Conservation (phyloP, 92 coral and sea anemone species). For the Virgularia gustaviana region DNA sequence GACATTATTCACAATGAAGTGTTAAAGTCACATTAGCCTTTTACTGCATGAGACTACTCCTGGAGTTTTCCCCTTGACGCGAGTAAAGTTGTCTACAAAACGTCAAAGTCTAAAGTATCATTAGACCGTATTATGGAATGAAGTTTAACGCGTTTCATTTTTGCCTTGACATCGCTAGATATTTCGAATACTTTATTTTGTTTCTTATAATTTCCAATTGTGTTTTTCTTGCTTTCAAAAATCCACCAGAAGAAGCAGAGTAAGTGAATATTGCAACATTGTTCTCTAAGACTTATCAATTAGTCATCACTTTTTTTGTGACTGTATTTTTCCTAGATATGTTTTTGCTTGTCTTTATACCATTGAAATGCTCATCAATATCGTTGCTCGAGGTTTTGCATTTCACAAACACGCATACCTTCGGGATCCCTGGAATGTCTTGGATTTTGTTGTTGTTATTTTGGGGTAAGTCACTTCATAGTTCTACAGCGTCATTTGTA, state of each 20-base stretch:
- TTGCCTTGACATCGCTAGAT: conserved; percentile 59
- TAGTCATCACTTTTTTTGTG: not conserved
- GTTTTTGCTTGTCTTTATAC: conserved; percentile 94
- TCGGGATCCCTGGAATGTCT: conserved; percentile 88
- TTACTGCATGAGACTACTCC: no score
- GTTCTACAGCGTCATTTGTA: not conserved
- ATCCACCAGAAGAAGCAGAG: conserved; percentile 97
- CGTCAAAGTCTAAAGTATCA: no score
- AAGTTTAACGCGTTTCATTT: not conserved
- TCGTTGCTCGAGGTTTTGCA: conserved; percentile 85
- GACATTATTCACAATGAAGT: no score
- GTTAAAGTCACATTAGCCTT: no score
- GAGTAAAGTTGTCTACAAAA: no score
- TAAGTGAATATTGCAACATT: conserved; percentile 41
- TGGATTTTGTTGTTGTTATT: conserved; percentile 88
- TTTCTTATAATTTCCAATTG: conserved; percentile 85
- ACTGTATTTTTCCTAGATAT: conserved; percentile 54
- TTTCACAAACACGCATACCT: conserved; percentile 84
- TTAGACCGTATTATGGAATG: not conserved
- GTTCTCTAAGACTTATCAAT: not conserved
- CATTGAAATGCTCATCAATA: conserved; percentile 79
- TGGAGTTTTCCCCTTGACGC: no score
- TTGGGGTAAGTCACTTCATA: conserved; percentile 64
- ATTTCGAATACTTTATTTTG: conserved; percentile 82
- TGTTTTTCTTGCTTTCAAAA: conserved; percentile 78